These are phyloP conservation scores for Embidobia sp. DNA, from an alignment of 2,888 invertebrate genomes.

Conservation along the genomic window DNA sequence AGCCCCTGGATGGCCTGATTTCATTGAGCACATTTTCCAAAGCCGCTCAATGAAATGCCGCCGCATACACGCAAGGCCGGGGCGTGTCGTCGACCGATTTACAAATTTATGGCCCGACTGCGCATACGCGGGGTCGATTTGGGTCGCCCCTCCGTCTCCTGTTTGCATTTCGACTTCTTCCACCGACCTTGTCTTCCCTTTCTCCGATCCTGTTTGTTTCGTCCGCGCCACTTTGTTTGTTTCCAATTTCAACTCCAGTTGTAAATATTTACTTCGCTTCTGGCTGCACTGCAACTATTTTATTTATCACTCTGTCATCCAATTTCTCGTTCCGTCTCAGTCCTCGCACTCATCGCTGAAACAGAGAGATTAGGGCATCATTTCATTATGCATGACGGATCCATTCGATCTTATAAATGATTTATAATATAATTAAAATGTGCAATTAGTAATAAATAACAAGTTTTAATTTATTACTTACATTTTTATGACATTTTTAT, in stretches of 20 bases:
- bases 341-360: too few relatives aligned
- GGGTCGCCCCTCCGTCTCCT: slow-evolving; percentile 25
- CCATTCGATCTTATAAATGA: too few relatives aligned
- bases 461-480: too few relatives aligned
- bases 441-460: too few relatives aligned
- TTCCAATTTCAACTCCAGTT: slow-evolving; percentile 10
- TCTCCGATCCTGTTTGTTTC: slow-evolving; percentile 22
- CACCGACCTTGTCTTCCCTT: slow-evolving; percentile 12
- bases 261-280: slow-evolving; percentile 43
- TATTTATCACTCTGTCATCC: not conserved
- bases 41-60: slow-evolving; percentile 67
- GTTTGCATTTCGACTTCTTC: slow-evolving; percentile 36
- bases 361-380: too few relatives aligned
- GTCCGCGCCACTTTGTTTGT: slow-evolving; percentile 30
- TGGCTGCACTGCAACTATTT: not conserved
- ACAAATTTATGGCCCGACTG: slow-evolving; percentile 62
- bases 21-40: slow-evolving; percentile 68
- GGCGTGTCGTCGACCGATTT: slow-evolving; percentile 64
- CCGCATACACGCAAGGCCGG: slow-evolving; percentile 57
- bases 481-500: too few relatives aligned
- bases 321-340: too few relatives aligned
- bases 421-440: too few relatives aligned
- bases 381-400: too few relatives aligned
- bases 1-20: slow-evolving; percentile 70
- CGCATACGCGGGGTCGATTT: slow-evolving; percentile 62